Percentiles rank a stretch among this genome's conserved stretches.
phyloP scores from a whole-genome alignment of 1,140 invertebrate species.

The Procambarus clarkii region DNA sequence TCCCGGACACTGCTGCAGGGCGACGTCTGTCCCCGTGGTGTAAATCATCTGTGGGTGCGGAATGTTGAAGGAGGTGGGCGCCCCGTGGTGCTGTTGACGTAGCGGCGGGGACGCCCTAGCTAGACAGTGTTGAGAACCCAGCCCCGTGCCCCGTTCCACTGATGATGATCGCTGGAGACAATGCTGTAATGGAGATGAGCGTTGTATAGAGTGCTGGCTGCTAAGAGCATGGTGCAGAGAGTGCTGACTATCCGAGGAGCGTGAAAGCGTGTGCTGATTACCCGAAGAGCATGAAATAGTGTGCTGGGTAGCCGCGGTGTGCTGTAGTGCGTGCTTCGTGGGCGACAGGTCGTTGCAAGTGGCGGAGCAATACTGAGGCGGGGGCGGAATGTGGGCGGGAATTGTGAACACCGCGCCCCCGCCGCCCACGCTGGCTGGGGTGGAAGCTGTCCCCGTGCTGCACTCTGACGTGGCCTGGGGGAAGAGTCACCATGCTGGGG shows the following conservation, averaged over 20 bases:
- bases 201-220: not conserved
- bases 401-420: constrained; percentile 67
- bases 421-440: constrained; percentile 27
- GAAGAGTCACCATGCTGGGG: not conserved
- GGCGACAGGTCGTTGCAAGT: constrained; percentile 66
- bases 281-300: not conserved
- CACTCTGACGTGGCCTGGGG: constrained; percentile 49
- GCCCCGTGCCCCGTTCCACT: not conserved
- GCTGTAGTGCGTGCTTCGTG: constrained; percentile 65
- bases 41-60: constrained; percentile 46
- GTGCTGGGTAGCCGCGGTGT: constrained; percentile 39
- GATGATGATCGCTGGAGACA: constrained; percentile 40
- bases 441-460: constrained; percentile 57
- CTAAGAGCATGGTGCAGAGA: constrained; percentile 14
- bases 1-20: not conserved
- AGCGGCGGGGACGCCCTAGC: constrained; percentile 3
- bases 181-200: constrained; percentile 47
- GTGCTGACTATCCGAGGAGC: constrained; percentile 21
- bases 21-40: constrained; percentile 45
- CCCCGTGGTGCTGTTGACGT: constrained; percentile 29
- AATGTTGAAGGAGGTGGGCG: constrained; percentile 22
- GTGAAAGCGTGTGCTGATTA: not conserved
- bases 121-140: constrained; percentile 20
- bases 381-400: constrained; percentile 1
- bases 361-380: constrained; percentile 70